Conservation (phyloP, 2,797 vertebrate genomes). For the Lepidocolaptes lacrymiger region DNA sequence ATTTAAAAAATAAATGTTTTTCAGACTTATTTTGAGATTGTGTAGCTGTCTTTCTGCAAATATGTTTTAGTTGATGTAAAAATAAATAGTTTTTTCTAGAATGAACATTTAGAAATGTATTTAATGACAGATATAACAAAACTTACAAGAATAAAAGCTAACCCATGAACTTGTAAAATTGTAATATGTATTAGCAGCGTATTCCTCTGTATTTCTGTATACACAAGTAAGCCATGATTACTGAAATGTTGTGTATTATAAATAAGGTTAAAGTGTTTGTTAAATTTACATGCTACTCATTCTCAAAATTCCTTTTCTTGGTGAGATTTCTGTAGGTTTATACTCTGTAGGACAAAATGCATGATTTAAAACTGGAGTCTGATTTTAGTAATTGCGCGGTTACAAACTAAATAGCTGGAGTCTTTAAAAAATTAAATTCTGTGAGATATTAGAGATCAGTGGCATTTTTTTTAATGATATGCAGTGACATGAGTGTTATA, state of each 20-base stretch:
- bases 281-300: not conserved
- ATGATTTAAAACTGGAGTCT: not conserved
- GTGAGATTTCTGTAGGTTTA: not conserved
- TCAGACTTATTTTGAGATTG: not conserved
- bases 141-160: not conserved
- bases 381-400: not conserved
- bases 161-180: not conserved
- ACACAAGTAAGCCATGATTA: not conserved
- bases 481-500: not conserved
- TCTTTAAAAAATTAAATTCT: not conserved
- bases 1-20: conserved; percentile 22
- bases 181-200: not conserved
- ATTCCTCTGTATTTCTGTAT: not conserved
- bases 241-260: not conserved
- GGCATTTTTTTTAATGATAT: not conserved
- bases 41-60: not conserved
- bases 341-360: not conserved
- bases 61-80: not conserved
- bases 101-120: not conserved
- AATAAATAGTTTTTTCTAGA: not conserved
- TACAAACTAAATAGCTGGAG: not conserved
- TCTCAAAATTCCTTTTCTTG: not conserved
- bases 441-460: not conserved
- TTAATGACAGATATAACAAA: not conserved
- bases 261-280: not conserved